Conservation (phyloP, 2,113 vertebrate species). For the Amphilophus citrinellus region DNA sequence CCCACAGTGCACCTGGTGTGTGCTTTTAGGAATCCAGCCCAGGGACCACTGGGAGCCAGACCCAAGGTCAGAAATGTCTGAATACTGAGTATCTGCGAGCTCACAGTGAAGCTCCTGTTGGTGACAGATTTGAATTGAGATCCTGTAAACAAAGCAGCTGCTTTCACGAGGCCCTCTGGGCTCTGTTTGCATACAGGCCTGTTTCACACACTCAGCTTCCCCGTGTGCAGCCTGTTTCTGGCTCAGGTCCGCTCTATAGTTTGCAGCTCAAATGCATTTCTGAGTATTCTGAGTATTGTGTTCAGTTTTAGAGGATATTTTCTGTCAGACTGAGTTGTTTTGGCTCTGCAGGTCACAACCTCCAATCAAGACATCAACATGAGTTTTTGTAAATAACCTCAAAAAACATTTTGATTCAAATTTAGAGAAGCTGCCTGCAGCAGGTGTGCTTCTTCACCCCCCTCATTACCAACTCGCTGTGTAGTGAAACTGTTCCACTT, state of each 20-base stretch:
- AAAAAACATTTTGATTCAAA: accelerated
- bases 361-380: background rate
- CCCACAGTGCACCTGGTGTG: slow-evolving; percentile 92
- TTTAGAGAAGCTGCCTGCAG: background rate
- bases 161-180: background rate
- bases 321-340: background rate
- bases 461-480: background rate
- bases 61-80: slow-evolving; percentile 30
- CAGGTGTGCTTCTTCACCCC: slow-evolving; percentile 32
- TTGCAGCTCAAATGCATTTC: background rate
- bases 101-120: background rate
- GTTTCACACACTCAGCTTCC: background rate
- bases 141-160: background rate
- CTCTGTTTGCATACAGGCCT: background rate
- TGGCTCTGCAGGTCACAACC: too few species aligned
- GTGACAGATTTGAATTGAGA: background rate
- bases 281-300: background rate
- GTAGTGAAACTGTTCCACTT: slow-evolving; percentile 41
- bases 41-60: slow-evolving; percentile 58
- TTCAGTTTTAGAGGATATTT: background rate
- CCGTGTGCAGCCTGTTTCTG: background rate
- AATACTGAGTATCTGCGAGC: background rate
- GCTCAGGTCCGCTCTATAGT: too few species aligned
- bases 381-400: background rate
- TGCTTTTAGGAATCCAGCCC: slow-evolving; percentile 65